Conservation (phyloP, 2,113 vertebrate species). For the Ptilonorhynchus violaceus region DNA sequence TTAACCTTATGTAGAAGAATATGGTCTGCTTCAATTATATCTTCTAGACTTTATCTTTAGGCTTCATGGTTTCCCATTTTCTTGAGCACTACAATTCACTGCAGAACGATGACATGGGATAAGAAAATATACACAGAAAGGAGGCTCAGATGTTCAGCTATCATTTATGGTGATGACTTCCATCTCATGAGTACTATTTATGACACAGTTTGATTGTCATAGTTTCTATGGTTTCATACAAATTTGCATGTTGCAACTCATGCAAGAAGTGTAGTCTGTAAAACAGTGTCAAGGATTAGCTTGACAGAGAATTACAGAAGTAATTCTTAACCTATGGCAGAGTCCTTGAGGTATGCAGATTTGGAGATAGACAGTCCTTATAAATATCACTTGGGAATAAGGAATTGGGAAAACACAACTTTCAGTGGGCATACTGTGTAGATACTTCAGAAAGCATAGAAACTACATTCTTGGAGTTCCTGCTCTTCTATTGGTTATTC, state of each 20-base stretch:
- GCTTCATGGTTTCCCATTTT: background rate
- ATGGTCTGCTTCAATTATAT: background rate
- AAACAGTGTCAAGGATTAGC: background rate
- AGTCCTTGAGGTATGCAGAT: background rate
- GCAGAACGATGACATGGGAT: background rate
- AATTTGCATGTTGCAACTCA: background rate
- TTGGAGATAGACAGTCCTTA: background rate
- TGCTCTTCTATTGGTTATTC: background rate
- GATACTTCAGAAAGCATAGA: background rate
- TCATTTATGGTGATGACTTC: background rate
- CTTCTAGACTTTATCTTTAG: background rate
- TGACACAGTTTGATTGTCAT: conserved; percentile 5
- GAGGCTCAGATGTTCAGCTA: background rate
- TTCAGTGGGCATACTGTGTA: background rate
- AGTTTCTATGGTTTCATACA: conserved; percentile 35
- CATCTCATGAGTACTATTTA: background rate
- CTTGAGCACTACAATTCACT: background rate
- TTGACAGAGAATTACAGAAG: no score
- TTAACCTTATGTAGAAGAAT: background rate
- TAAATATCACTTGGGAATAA: background rate
- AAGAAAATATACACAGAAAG: background rate
- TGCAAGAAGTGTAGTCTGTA: background rate
- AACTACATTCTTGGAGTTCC: background rate
- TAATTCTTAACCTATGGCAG: background rate
- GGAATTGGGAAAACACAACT: background rate